Evolutionary conservation across 64 coral and sea anemone species (phyloP).

Genomic region (Montipora sp.): DNA sequence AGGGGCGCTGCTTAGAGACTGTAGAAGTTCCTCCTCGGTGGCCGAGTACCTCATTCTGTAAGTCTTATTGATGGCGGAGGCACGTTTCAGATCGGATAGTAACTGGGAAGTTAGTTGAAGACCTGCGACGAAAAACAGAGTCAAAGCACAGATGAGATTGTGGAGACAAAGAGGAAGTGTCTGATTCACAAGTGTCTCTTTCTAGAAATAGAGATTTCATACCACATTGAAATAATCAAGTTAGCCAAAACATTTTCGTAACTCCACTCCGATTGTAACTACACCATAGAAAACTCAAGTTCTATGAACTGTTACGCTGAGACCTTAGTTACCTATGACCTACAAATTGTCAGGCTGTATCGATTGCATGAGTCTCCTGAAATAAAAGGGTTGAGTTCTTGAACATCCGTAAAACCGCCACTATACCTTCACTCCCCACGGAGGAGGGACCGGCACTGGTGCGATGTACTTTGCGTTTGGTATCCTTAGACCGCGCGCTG

Average conservation of each 20-base stretch:
- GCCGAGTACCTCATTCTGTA: constrained; percentile 64
- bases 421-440: constrained; percentile 47
- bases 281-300: too few relatives aligned
- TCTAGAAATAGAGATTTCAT: too few relatives aligned
- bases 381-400: too few relatives aligned
- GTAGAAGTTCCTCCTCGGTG: constrained; percentile 62
- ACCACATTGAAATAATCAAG: too few relatives aligned
- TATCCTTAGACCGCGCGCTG: constrained; percentile 33
- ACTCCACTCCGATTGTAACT: too few relatives aligned
- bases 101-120: constrained; percentile 64
- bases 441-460: constrained; percentile 9
- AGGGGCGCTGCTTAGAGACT: background rate
- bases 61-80: constrained; percentile 62
- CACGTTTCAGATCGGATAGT: constrained; percentile 67
- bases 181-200: background rate
- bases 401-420: too few relatives aligned
- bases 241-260: too few relatives aligned
- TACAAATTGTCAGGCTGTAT: too few relatives aligned
- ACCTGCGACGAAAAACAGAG: constrained; percentile 14
- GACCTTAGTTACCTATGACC: too few relatives aligned
- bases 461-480: constrained; percentile 48
- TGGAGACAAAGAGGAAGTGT: background rate
- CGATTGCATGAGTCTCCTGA: too few relatives aligned
- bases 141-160: background rate
- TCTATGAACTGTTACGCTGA: too few relatives aligned